Evolutionary conservation across 1,140 invertebrate genomes (phyloP).

Genomic region (Hycleus cichorii): DNA sequence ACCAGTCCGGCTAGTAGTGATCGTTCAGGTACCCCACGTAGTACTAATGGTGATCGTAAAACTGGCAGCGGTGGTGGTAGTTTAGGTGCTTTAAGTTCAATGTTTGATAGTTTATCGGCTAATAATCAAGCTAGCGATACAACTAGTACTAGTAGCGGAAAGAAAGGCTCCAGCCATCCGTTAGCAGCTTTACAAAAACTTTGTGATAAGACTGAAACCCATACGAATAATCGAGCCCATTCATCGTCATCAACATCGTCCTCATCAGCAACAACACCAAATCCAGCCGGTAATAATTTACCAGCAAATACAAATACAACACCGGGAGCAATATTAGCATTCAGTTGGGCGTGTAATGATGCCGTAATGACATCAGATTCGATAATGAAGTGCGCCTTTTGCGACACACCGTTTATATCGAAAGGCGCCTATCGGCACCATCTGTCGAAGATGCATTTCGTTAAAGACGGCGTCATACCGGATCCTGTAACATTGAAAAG

Average conservation of each 20-base stretch:
- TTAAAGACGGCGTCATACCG: constrained; percentile 81
- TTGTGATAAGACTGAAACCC: constrained; percentile 87
- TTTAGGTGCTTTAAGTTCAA: constrained; percentile 77
- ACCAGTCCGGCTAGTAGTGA: constrained; percentile 64
- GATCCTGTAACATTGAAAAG: constrained; percentile 58
- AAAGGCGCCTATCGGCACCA: constrained; percentile 96
- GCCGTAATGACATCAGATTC: constrained; percentile 78
- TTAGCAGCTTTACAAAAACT: constrained; percentile 89
- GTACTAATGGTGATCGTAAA: constrained; percentile 53
- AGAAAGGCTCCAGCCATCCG: constrained; percentile 71
- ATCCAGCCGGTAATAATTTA: constrained; percentile 24
- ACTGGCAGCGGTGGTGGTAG: constrained; percentile 46
- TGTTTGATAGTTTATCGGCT: constrained; percentile 77
- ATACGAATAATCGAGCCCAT: constrained; percentile 41
- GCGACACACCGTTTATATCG: constrained; percentile 92
- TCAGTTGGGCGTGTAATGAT: constrained; percentile 90
- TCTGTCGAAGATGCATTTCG: constrained; percentile 93
- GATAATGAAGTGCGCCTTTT: constrained; percentile 93
- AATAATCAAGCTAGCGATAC: constrained; percentile 44
- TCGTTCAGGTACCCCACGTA: constrained; percentile 59
- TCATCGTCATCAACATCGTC: constrained; percentile 39
- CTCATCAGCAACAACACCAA: constrained; percentile 30
- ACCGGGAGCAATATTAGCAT: constrained; percentile 77
- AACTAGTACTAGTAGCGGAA: constrained; percentile 39
- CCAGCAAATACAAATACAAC: constrained; percentile 47